Evolutionary conservation across 1,140 invertebrate genomes (phyloP).

Genomic region (Zaprionus nigranus): DNA sequence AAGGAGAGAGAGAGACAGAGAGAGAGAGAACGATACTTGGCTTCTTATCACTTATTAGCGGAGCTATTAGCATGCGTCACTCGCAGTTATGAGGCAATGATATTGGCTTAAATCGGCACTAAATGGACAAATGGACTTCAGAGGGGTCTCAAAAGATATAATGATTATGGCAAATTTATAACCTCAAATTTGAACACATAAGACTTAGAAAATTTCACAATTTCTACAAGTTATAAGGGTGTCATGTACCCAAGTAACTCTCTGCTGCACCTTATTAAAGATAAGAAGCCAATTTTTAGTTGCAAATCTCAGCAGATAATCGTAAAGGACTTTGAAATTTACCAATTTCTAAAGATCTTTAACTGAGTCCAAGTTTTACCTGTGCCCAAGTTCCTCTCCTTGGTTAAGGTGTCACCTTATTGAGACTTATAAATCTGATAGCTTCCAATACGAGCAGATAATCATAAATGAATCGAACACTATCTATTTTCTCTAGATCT

Average conservation of each 20-base stretch:
- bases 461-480: background rate
- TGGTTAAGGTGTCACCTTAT: too few relatives aligned
- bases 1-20: background rate
- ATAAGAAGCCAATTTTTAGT: too few relatives aligned
- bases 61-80: background rate
- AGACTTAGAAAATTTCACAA: too few relatives aligned
- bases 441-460: too few relatives aligned
- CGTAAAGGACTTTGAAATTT: background rate
- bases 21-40: conserved; percentile 14
- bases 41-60: conserved; percentile 33
- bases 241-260: too few relatives aligned
- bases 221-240: too few relatives aligned
- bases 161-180: background rate
- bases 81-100: conserved; percentile 24
- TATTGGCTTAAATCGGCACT: conserved; percentile 17
- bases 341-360: background rate
- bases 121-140: background rate
- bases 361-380: too few relatives aligned
- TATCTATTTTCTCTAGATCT: background rate
- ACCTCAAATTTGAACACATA: background rate
- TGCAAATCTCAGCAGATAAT: background rate
- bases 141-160: background rate
- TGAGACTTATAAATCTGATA: too few relatives aligned
- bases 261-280: too few relatives aligned
- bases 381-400: too few relatives aligned